A percentile compares a stretch with the other conserved stretches of the same genome.
These are phyloP conservation scores for Podarcis cretensis DNA, from an alignment of 2,113 vertebrate species.

Conservation along the genomic window DNA sequence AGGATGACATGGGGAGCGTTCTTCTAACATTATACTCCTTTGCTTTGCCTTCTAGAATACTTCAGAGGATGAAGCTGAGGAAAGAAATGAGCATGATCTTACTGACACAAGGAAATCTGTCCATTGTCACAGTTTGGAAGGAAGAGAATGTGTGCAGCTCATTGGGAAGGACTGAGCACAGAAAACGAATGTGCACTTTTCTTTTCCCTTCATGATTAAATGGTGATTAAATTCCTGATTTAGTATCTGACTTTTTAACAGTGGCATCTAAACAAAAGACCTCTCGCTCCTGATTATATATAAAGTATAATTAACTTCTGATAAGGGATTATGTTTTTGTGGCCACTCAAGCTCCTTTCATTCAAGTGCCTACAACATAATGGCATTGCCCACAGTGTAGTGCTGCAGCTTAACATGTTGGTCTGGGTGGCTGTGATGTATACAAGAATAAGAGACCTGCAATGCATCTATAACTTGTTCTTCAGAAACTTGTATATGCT, in stretches of 20 bases:
- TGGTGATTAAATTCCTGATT: not conserved
- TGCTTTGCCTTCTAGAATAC: not conserved
- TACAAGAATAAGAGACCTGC: rapidly evolving
- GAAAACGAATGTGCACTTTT: not conserved
- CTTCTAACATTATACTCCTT: not conserved
- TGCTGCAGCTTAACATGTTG: rapidly evolving
- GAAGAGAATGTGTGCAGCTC: rapidly evolving
- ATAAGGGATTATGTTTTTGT: not conserved
- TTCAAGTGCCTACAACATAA: not conserved
- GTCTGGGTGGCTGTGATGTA: not conserved
- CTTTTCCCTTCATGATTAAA: not conserved
- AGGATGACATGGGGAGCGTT: not conserved
- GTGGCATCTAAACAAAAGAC: not conserved
- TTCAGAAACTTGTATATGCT: not conserved
- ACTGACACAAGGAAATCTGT: not conserved
- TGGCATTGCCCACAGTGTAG: not conserved
- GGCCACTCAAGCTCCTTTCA: not conserved
- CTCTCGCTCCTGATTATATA: not conserved
- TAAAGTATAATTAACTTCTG: not conserved
- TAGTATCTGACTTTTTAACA: not conserved
- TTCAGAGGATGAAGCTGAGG: rapidly evolving
- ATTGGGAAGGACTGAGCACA: not conserved
- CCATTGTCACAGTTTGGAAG: not conserved
- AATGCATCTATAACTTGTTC: rapidly evolving
- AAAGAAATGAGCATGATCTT: rapidly evolving